phyloP scores from a whole-genome alignment of 2,113 vertebrate species.

The Xenopus tropicalis region UCB_Xtro_10.0 CM004446.2:140710501-140711000 shows the following conservation, averaged over 20 bases:
- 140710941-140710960: slow-evolving; percentile 39
- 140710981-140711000: slow-evolving; percentile 46
- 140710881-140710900: slow-evolving; percentile 22
- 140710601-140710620: slow-evolving; percentile 29
- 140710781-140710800: slow-evolving; percentile 32
- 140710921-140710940: slow-evolving; percentile 35
- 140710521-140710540: too few species aligned
- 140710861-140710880: slow-evolving; percentile 9
- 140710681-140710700: slow-evolving; percentile 44
- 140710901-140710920: slow-evolving; percentile 35
- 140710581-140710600: slow-evolving; percentile 65
- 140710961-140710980: slow-evolving; percentile 33
- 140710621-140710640: slow-evolving; percentile 37
- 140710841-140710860: neutral
- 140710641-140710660: slow-evolving; percentile 34
- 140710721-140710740: slow-evolving; percentile 37
- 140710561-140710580: slow-evolving; percentile 28
- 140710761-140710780: neutral
- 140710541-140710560: too few species aligned
- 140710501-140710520: too few species aligned
- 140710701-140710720: slow-evolving; percentile 42
- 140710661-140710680: slow-evolving; percentile 33
- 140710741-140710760: slow-evolving; percentile 32
- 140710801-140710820: slow-evolving; percentile 33
- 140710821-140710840: slow-evolving; percentile 4